Base-by-base conservation (phyloP, 2,888 invertebrate genomes). In the Trisateles emortualis region DNA sequence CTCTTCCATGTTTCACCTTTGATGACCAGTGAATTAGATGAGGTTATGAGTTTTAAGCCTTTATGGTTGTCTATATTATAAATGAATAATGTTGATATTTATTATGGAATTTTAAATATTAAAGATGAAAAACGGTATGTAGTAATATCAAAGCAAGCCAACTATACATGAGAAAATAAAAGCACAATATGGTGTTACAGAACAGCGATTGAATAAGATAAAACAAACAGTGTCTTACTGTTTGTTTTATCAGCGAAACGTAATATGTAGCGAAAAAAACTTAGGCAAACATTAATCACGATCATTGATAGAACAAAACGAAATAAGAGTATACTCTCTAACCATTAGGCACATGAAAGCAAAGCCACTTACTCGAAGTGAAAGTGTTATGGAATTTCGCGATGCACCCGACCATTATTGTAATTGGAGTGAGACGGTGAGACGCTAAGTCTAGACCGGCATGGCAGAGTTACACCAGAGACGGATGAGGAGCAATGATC, bases 301-400 rank as follows among this genome's bases (percentile, higher is more conserved):
- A 47, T 42, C 44, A 38, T 55, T 52, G 17, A 46, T 45, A 59
- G 57, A 63, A 64, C 63, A 59, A 60, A 59, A 53, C 56, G 56
- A 47, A 60, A 56, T 47, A 62, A 65, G 53, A 72, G 40, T 63
- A 39, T 63, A 54, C 63, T 67, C 67, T 72, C 65, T 66, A 64
- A 57, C 72, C 74, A 81, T 80, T 77, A 79, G 70, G 72, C 71
- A 78, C 75, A 84, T 74, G 83, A 86, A 86, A 87, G 86, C 83
- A 81, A 84, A 81, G 78, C 78, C 79, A 79, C 75, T 81, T 72
- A 77, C 66, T 74, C 19, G 63, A 49, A 80, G 89, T 86, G 89
- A 89, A 89, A 89, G 89, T 88, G 79, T 72, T 81, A 84, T 84
- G 79, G 87, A 82, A 86, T 83, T 85, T 78, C 64, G 83, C 82